Evolutionary conservation across 30 jellyfish, hydroid and myxozoan species (phyloP).

Genomic region (Hydractinia echinata): DNA sequence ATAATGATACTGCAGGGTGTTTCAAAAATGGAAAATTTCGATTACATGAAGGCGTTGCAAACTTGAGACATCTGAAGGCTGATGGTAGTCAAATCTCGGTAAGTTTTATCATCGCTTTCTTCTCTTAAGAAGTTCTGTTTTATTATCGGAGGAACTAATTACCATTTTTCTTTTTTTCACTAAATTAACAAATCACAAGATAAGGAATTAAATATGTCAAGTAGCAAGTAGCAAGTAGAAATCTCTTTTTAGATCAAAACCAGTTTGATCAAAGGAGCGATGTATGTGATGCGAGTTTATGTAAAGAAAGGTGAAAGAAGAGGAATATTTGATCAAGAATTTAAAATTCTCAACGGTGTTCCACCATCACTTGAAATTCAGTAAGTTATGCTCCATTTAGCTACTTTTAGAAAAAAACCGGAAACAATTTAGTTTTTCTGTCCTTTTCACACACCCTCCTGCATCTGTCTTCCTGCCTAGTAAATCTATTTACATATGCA

Average conservation of each 20-base stretch:
- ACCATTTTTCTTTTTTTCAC: no score
- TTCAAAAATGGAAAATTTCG: constrained; percentile 51
- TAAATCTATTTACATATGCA: no score
- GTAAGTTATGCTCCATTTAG: constrained; percentile 26
- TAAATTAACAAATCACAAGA: no score
- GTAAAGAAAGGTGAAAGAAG: constrained; percentile 61
- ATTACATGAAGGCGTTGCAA: constrained; percentile 24
- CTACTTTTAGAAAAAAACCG: no score
- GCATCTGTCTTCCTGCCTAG: no score
- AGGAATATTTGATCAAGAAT: constrained; percentile 64
- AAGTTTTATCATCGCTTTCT: not conserved
- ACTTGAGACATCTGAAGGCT: constrained; percentile 1
- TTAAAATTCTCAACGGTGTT: constrained; percentile 57
- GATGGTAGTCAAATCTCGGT: constrained; percentile 37
- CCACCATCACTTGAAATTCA: constrained; percentile 83
- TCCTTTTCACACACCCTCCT: no score
- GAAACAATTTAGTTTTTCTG: no score
- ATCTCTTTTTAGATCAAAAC: constrained; percentile 29
- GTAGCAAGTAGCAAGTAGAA: no score
- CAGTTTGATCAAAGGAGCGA: constrained; percentile 38
- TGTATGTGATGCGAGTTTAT: constrained; percentile 67
- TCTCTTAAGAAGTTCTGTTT: no score
- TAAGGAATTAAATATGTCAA: no score
- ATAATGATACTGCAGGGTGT: constrained; percentile 58
- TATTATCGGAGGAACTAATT: no score